Evolutionary conservation across 2,888 invertebrate genomes (phyloP), one percentile per base, ranked within the genome.

Genomic region (Acanthosepion esculentum): DNA sequence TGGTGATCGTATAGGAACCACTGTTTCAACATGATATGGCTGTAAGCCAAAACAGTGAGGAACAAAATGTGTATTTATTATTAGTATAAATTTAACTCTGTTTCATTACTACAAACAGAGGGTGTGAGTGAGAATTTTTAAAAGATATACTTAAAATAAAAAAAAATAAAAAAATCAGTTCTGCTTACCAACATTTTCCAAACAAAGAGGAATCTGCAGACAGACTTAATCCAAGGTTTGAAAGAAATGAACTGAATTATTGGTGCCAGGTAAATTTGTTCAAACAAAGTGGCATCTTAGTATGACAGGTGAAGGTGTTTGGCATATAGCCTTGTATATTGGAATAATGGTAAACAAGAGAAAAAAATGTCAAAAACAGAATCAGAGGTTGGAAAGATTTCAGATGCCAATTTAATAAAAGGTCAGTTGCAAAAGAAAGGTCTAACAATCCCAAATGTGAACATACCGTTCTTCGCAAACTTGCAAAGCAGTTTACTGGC

Each of bases 281-380:
- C n/a, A 78, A 78, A 78, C n/a, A 78, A 78, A n/a, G 12, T n/a
- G n/a, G n/a, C 29, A 78, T 29, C n/a, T 78, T 78, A n/a, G 12
- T 78, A 15, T 78, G 78, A n/a, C n/a, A n/a, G 78, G 12, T 15
- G 78, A 78, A 78, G 78, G 78, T n/a, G 18, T 15, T 78, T 33
- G n/a, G n/a, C n/a, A 78, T 33, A 78, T 6, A 59, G n/a, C n/a
- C n/a, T n/a, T 78, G n/a, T n/a, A 78, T 15, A 78, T 15, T n/a
- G n/a, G 33, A 78, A 78, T 78, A 78, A n/a, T 78, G 33, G 2
- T 4, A 33, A n/a, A n/a, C 15, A 78, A 33, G 78, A 78, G 33
- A 78, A 78, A 78, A 78, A 78, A n/a, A n/a, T 33, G n/a, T n/a
- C 78, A 78, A 78, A 78, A n/a, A 78, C n/a, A n/a, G n/a, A 78